A percentile compares a stretch with the other conserved stretches of the same genome.
phyloP scores from a whole-genome alignment of 1,140 invertebrate species.

The Drosophila ercepeae region DNA sequence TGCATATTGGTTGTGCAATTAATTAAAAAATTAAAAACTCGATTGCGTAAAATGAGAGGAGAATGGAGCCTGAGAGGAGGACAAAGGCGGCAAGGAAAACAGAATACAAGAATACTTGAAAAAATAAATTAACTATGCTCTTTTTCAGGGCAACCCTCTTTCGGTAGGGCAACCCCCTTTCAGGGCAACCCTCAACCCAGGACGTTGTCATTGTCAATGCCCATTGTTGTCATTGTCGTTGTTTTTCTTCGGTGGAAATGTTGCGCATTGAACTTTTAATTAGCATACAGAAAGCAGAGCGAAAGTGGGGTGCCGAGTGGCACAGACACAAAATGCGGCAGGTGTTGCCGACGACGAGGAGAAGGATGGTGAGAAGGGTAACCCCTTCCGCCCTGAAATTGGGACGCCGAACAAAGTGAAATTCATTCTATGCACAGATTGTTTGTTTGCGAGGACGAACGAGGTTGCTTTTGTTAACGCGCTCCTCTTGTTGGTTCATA shows the following conservation, averaged over 20 bases:
- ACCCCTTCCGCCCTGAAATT: not conserved
- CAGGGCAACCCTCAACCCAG: conserved; percentile 6
- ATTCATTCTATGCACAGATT: conserved; percentile 48
- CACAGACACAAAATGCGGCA: conserved; percentile 15
- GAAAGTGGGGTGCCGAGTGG: conserved; percentile 5
- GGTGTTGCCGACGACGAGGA: conserved; percentile 7
- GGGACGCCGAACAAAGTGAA: conserved; percentile 37
- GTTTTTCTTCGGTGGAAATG: conserved; percentile 43
- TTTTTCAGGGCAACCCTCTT: conserved; percentile 8
- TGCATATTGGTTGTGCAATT: conserved; percentile 61
- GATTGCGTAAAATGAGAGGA: conserved; percentile 41
- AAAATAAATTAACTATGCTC: conserved; percentile 61
- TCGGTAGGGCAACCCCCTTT: not conserved
- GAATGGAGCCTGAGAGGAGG: conserved; percentile 23
- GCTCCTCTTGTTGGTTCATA: conserved; percentile 32
- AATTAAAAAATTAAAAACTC: conserved; percentile 66
- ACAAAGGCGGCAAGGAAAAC: conserved; percentile 16
- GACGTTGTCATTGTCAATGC: conserved; percentile 60
- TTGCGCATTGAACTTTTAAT: conserved; percentile 75
- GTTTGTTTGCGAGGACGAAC: conserved; percentile 16
- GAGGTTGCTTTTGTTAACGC: conserved; percentile 11
- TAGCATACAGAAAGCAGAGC: conserved; percentile 41
- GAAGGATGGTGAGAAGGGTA: not conserved
- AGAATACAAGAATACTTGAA: conserved; percentile 19
- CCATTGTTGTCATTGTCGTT: conserved; percentile 25